Evolutionary conservation across 1,140 invertebrate genomes (phyloP), one percentile per base, ranked within the genome.

Genomic region (Centruroides sculpturatus): DNA sequence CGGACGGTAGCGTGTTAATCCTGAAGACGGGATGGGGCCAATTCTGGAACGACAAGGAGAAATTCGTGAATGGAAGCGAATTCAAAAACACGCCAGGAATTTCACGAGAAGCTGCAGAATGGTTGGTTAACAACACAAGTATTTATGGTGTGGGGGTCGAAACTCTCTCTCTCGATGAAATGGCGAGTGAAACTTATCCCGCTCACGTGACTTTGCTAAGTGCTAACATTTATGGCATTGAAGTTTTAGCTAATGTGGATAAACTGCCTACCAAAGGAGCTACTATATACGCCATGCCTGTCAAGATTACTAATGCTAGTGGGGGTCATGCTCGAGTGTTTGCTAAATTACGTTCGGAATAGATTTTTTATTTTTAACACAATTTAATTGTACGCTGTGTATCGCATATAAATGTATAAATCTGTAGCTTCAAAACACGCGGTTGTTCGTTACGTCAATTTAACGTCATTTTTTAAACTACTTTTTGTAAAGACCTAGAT

Each of bases 71-170:
- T 41, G 36, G 36, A 41, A 41, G 36, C 4, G 36, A 41, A 41
- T 41, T n/a, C n/a, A 41, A 41, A 41, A 41, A 41, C 66, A 71
- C 64, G 70, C 63, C 75, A 73, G 82, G 81, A 49, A 65, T 83
- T 23, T 76, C 77, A 54, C 70, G 70, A 60, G 76, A 78, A 46
- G 79, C 82, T n/a, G 80, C 81, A 1, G 66, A 76, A 58, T 83
- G 78, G 77, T 73, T 85, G 59, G 76, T 76, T 1, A 73, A 78
- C 12, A 71, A 78, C 34, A 74, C 75, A 46, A 76, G 77, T 60
- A 74, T 85, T 49, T 73, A 80, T 49, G 83, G 82, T 0, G 74
- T 85, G 0, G 84, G 81, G 0, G 75, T 82, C 0, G 84, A 85
- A 66, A 77, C 79, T 0, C 73, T 81, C 0, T 81, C 79, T 8